Evolutionary conservation across 2,888 invertebrate species (phyloP), one percentile per base, ranked within the genome.

Genomic region (Polyploca ridens): DNA sequence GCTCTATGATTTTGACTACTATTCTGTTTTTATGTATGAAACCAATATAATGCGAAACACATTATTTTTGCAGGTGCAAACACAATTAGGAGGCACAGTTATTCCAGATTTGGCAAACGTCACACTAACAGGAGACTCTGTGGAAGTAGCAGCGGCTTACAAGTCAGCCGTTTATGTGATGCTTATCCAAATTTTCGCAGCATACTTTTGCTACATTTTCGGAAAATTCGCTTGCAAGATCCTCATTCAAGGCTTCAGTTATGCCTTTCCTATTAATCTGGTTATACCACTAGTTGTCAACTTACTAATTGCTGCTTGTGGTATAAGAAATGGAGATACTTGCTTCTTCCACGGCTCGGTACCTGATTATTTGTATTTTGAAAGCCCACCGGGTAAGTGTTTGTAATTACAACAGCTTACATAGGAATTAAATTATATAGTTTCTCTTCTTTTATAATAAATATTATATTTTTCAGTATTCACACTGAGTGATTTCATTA

Each of bases 161-260:
- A 96, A 96, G 83, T 96, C 97, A 0, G 96, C 97, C 0, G 89
- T 97, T 44, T 97, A 97, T 84, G 96, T 98, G 0, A 87, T 98
- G 62, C 87, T 98, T 10, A 95, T 98, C 54, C 98, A 98, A 90
- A 95, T 98, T 62, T 94, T 97, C 64, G 96, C 97, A 2, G 96
- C 98, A 5, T 98, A 98, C 82, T 94, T 98, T 62, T 98, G 98
- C 78, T 99, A 99, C 82, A 97, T 98, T 74, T 98, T 98, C 81
- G 98, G 98, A 71, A 99, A 99, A 92, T 99, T 99, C 76, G 98
- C 98, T 4, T 99, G 99, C 93, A 99, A 99, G 93, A 98, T 99
- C 81, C 96, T 98, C 79, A 99, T 99, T 74, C 99, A 99, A 94
- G 97, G 98, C 33, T 98, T 99, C 94, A 98, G 99, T 85, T 99